These are phyloP conservation scores for Pseudoips prasinana DNA, from an alignment of 2,888 invertebrate species.

Conservation along the genomic window DNA sequence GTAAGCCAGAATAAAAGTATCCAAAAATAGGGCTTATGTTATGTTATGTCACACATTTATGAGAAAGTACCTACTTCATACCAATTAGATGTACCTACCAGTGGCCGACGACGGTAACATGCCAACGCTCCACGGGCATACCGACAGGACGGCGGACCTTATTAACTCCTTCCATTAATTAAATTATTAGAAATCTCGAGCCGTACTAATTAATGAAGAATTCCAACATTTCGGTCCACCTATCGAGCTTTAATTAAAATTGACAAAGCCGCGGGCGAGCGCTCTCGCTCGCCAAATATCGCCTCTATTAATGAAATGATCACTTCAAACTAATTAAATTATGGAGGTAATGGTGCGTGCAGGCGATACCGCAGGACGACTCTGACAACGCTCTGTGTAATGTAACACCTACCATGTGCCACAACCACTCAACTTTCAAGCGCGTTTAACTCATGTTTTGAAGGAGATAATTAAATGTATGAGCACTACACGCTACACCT, in stretches of 20 bases:
- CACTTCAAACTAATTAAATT: conserved; percentile 82
- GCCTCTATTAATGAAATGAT: conserved; percentile 79
- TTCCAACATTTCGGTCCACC: conserved; percentile 79
- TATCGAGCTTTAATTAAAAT: conserved; percentile 80
- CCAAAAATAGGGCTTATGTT: no score
- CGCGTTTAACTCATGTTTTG: conserved; percentile 8
- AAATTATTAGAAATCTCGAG: conserved; percentile 81
- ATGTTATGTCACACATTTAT: no score
- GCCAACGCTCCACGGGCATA: conserved; percentile 65
- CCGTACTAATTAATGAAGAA: conserved; percentile 80
- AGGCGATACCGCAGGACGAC: conserved; percentile 55
- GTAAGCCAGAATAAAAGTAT: no score
- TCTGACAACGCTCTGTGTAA: conserved; percentile 30
- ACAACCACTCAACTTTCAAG: conserved; percentile 15
- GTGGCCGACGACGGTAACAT: conserved; percentile 43
- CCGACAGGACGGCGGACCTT: conserved; percentile 61
- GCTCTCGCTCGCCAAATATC: conserved; percentile 74
- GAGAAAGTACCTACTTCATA: no score
- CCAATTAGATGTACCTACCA: no score
- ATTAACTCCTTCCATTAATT: conserved; percentile 76
- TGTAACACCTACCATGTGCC: conserved; percentile 27
- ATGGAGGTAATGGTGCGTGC: conserved; percentile 78
- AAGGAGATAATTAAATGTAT: no score
- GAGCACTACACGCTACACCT: no score
- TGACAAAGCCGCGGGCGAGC: conserved; percentile 74